phyloP scores from a whole-genome alignment of 2,888 invertebrate species.

The Limenitis camilla region DNA sequence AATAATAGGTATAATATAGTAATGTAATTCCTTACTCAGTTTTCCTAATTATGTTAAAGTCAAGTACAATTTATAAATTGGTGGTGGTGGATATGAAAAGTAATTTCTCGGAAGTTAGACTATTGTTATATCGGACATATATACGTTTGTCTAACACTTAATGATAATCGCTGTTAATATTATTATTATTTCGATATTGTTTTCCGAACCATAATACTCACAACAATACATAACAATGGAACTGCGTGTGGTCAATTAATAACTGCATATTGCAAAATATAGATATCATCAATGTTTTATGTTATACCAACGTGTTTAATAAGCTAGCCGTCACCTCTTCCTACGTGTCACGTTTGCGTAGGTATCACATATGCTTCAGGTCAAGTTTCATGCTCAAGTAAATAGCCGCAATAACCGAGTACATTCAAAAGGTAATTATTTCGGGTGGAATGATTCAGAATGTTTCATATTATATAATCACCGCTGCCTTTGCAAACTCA shows the following conservation, averaged over 20 bases:
- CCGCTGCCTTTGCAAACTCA: constrained; percentile 8
- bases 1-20: too few relatives aligned
- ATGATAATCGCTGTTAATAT: too few relatives aligned
- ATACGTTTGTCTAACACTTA: too few relatives aligned
- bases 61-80: too few relatives aligned
- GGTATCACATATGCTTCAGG: constrained; percentile 10
- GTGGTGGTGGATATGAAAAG: too few relatives aligned
- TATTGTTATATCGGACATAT: too few relatives aligned
- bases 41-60: too few relatives aligned
- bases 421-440: constrained; percentile 12
- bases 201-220: background rate
- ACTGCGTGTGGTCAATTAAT: constrained; percentile 49
- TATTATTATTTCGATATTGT: too few relatives aligned
- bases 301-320: constrained; percentile 25
- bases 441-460: constrained; percentile 4
- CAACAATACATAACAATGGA: background rate
- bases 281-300: constrained; percentile 35
- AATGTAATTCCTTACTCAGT: too few relatives aligned
- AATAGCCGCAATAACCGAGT: constrained; percentile 15
- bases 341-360: constrained; percentile 14
- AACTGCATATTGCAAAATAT: constrained; percentile 43
- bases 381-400: constrained; percentile 6
- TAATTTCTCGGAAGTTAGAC: too few relatives aligned
- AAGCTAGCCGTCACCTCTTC: constrained; percentile 17
- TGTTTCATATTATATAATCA: constrained; percentile 9